These are phyloP conservation scores for Diaperis boleti DNA, from an alignment of 2,888 invertebrate species.

Conservation along the genomic window DNA sequence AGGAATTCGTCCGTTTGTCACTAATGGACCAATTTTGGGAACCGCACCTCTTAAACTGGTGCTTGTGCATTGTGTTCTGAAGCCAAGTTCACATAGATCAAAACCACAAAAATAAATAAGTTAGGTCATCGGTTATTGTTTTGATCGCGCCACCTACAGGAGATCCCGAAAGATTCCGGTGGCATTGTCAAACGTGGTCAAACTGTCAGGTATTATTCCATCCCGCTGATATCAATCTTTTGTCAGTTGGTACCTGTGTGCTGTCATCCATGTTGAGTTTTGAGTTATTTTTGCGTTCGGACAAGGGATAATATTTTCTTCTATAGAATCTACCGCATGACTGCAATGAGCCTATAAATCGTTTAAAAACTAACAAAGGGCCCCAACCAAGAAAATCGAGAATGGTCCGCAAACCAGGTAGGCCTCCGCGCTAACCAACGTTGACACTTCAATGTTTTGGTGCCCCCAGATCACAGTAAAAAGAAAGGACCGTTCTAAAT, in stretches of 20 bases:
- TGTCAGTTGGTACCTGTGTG: slow-evolving; percentile 10
- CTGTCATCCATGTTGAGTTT: slow-evolving; percentile 33
- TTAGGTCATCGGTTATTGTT: too few species aligned
- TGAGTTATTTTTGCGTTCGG: slow-evolving; percentile 30
- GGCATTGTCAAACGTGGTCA: not conserved
- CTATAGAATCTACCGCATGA: not conserved
- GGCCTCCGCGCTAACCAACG: too few species aligned
- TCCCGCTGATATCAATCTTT: not conserved
- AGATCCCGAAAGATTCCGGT: not conserved
- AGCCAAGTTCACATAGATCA: too few species aligned
- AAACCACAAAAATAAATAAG: too few species aligned
- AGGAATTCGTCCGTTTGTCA: too few species aligned
- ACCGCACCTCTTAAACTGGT: too few species aligned
- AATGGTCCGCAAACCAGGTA: not conserved
- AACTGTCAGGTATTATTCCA: not conserved
- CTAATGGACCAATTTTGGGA: too few species aligned
- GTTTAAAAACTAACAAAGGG: not conserved
- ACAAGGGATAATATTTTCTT: not conserved
- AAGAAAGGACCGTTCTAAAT: slow-evolving; percentile 51
- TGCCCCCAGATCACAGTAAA: slow-evolving; percentile 53
- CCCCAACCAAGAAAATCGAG: not conserved
- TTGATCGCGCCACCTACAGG: not conserved
- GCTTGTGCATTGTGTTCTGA: too few species aligned
- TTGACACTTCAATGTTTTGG: too few species aligned
- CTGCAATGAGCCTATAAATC: too few species aligned